A percentile compares a stretch with the other conserved stretches of the same genome.
Conservation (phyloP, 2,888 invertebrate species). For the Macropis europaea region DNA sequence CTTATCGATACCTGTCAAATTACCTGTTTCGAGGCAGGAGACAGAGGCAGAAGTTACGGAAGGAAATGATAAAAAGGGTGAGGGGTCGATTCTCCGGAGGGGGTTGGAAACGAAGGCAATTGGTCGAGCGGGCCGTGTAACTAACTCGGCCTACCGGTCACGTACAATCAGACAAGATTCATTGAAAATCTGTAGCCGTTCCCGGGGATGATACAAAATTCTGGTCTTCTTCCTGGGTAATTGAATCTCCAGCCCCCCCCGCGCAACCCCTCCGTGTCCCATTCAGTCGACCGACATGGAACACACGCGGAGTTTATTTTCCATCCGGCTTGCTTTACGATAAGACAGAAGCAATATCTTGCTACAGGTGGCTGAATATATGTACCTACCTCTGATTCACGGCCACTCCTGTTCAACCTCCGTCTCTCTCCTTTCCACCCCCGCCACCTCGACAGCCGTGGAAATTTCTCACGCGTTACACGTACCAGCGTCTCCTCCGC, state of each 20-base stretch:
- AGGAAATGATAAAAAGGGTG: background rate
- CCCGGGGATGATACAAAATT: conserved; percentile 55
- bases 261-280: background rate
- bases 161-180: conserved; percentile 55
- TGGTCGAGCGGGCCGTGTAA: conserved; percentile 46
- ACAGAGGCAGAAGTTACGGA: background rate
- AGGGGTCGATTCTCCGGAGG: background rate
- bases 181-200: conserved; percentile 53
- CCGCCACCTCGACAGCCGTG: background rate
- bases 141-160: conserved; percentile 58
- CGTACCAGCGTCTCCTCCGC: conserved; percentile 17
- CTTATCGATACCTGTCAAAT: conserved; percentile 35
- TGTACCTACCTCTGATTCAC: conserved; percentile 31
- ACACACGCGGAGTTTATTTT: conserved; percentile 48
- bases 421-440: background rate
- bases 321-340: conserved; percentile 50
- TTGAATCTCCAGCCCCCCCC: conserved; percentile 41
- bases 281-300: conserved; percentile 19
- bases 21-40: background rate
- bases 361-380: conserved; percentile 55
- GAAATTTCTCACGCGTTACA: conserved; percentile 39
- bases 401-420: conserved; percentile 12
- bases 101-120: conserved; percentile 35
- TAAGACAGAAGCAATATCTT: conserved; percentile 54
- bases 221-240: conserved; percentile 52